Percentiles rank a stretch among this genome's conserved stretches.
Conservation (phyloP, 2,113 vertebrate species). For the Cyanoderma ruficeps region DNA sequence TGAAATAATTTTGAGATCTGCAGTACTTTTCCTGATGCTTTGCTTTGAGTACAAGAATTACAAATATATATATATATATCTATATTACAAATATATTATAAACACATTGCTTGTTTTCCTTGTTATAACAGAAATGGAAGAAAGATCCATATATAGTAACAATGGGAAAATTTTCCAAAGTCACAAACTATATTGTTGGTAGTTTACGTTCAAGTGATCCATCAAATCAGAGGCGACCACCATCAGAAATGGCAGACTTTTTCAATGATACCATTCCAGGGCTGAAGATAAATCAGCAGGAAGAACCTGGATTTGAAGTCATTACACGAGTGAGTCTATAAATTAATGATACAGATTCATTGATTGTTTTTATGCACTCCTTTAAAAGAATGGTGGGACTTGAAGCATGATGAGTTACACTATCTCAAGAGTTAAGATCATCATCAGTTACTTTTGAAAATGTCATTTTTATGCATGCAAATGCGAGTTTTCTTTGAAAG, state of each 20-base stretch:
- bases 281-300: constrained; percentile 96
- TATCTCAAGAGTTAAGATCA: not conserved
- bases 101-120: constrained; percentile 27
- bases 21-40: not conserved
- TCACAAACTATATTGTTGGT: constrained; percentile 94
- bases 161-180: constrained; percentile 92
- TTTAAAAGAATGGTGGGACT: not conserved
- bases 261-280: constrained; percentile 91
- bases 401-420: not conserved
- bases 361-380: not conserved
- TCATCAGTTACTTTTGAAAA: not conserved
- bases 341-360: not conserved
- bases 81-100: not conserved
- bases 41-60: not conserved
- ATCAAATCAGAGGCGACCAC: constrained; percentile 84
- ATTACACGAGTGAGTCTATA: constrained; percentile 90
- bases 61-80: not conserved
- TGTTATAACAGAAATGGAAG: constrained; percentile 84
- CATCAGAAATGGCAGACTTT: constrained; percentile 90
- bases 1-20: not conserved
- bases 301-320: constrained; percentile 98
- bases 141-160: constrained; percentile 92
- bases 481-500: not conserved
- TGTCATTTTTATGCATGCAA: not conserved
- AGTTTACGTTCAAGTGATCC: constrained; percentile 84